Base-by-base conservation (phyloP, 2,888 invertebrate species). In the Cinara cedri region DNA sequence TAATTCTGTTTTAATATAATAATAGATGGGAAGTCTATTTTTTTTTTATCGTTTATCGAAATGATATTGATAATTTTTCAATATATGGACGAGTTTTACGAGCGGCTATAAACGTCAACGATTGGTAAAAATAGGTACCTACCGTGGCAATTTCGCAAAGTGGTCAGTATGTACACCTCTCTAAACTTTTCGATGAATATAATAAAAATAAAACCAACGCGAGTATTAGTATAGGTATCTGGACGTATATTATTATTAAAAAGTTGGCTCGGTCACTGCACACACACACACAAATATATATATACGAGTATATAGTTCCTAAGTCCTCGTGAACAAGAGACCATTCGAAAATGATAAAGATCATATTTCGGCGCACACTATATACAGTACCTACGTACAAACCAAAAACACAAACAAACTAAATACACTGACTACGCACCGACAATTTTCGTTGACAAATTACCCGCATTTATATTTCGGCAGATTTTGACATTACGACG, bases 21-120 rank as follows among this genome's bases (percentile, higher is more conserved):
- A 34, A 34, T 34, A 34, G 34, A 3, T 6, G 34, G 6, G 34
- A 6, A 3, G 34, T 34, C 34, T 6, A 6, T 34, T 34, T 34
- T 34, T 34, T 34, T 34, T 34, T 34, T 34, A 34, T 34, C 6
- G 34, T 34, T 6, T 34, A 34, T 34, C 34, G 34, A 83, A 83
- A 82, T 82, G 46, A 54, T 6, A 66, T 34, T 34, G 6, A 34
- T 34, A 34, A 34, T 34, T 34, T 6, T 34, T 34, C 34, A 34
- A 6, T 34, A 34, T 34, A 34, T 54, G 6, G 19, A 1, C 24
- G 1, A 2, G 24, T 57, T 16, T 14, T 24, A n/a, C n/a, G 3
- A 16, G 9, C 68, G 4, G 24, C 68, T n/a, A 68, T 51, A 51
- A 68, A 51, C 49, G 49, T 26, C 68, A 14, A 26, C n/a, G 26